Percentiles rank a stretch among this genome's conserved stretches.
Conservation (phyloP, 2,797 vertebrate genomes). For the Amazonetta brasiliensis region DNA sequence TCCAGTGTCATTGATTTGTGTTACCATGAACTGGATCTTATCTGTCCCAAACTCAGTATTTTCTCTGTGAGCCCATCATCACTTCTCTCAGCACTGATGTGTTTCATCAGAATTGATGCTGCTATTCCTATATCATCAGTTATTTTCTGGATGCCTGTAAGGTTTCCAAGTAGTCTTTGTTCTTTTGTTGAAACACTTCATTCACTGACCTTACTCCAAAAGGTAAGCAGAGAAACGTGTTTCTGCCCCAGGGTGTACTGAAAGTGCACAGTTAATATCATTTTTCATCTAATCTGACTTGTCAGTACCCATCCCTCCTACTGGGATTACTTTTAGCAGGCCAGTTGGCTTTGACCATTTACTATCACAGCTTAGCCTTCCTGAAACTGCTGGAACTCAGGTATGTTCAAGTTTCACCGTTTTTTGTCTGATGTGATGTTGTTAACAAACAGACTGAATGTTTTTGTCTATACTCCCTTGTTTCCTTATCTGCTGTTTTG, state of each 20-base stretch:
- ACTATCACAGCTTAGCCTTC: neutral
- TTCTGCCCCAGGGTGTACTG: neutral
- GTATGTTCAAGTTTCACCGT: neutral
- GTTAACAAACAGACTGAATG: neutral
- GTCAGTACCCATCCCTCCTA: neutral
- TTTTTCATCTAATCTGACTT: neutral
- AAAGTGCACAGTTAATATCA: neutral
- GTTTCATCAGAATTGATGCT: neutral
- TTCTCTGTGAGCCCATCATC: neutral
- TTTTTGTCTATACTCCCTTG: neutral
- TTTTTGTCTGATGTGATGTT: neutral
- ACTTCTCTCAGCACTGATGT: neutral
- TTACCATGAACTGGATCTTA: neutral
- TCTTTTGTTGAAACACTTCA: neutral
- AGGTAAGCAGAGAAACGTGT: neutral
- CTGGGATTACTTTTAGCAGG: neutral
- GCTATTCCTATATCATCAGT: neutral
- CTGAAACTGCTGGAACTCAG: neutral
- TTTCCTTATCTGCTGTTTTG: neutral
- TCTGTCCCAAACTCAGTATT: neutral
- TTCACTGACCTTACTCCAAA: conserved; percentile 7
- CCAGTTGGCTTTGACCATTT: neutral
- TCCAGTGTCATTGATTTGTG: neutral
- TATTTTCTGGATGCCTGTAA: neutral
- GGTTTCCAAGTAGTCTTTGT: neutral